Percentiles rank a stretch among this genome's conserved stretches.
Evolutionary conservation across 1,140 invertebrate genomes (phyloP).

Genomic region (Saccostrea echinata): DNA sequence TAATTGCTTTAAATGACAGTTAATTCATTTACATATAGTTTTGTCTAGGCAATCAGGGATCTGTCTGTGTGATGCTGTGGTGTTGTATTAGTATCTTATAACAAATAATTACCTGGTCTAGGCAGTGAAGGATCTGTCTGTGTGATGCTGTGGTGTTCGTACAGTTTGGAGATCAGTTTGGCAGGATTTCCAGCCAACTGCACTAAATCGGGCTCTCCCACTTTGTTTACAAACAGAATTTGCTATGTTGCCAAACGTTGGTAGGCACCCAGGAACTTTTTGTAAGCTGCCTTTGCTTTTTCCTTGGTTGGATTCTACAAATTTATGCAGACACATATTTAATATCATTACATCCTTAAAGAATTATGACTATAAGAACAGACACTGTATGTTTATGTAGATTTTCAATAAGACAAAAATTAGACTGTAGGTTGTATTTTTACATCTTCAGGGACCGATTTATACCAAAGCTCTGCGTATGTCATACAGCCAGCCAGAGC

Average conservation of each 20-base stretch:
- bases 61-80: too few species aligned
- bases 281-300: slow-evolving; percentile 66
- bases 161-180: slow-evolving; percentile 68
- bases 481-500: slow-evolving; percentile 67
- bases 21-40: neutral
- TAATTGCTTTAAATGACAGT: neutral
- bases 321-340: neutral
- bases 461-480: slow-evolving; percentile 67
- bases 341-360: too few species aligned
- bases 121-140: slow-evolving; percentile 46
- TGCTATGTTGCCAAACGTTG: slow-evolving; percentile 69
- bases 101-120: slow-evolving; percentile 61
- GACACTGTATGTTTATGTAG: neutral
- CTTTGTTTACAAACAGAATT: slow-evolving; percentile 64
- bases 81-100: neutral
- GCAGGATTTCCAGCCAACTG: slow-evolving; percentile 59
- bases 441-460: slow-evolving; percentile 62
- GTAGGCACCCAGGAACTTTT: slow-evolving; percentile 67
- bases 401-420: neutral
- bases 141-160: slow-evolving; percentile 69
- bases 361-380: too few species aligned
- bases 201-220: slow-evolving; percentile 66
- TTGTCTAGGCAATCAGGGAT: too few species aligned
- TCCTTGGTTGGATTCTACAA: slow-evolving; percentile 65
- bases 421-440: neutral